Evolutionary conservation across 1,140 invertebrate species (phyloP), one percentile per base, ranked within the genome.

Genomic region (Procambarus virginalis): DNA sequence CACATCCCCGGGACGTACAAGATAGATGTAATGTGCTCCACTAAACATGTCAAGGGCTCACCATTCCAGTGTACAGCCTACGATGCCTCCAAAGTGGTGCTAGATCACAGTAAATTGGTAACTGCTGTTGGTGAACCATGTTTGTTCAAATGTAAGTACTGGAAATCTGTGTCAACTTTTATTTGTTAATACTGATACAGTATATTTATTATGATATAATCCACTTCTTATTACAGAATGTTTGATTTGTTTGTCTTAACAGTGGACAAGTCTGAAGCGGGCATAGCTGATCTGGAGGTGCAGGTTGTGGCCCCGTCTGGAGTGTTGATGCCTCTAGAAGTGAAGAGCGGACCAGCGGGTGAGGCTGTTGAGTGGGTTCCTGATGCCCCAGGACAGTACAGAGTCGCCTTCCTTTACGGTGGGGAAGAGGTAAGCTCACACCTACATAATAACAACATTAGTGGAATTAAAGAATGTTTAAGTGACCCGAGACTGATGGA

Each of bases 31-130:
- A 95, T 98, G 17, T 98, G 98, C 94, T 96, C 97, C 91, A 97
- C 98, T 0, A 97, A 98, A 93, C 96, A 97, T 22, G 96, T 99
- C 34, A 95, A 96, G n/a, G 98, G 98, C 34, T 99, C 98, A 92
- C 99, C 99, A 22, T 99, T 98, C 94, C 97, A 96, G 88, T 99
- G 98, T 93, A 97, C 99, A 94, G 97, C 98, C 1, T 99, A 98
- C 93, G 98, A 99, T 94, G 96, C 98, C 14, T 96, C 95, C 70
- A 97, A 96, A 94, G 95, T 96, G 70, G 92, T 93, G 22, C 93
- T 96, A 45, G 94, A 95, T 88, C 91, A 93, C 86, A 93, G 93
- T n/a, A 93, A 93, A 90, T 92, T 92, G n/a, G 92, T 92, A 6
- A 93, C 91, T 45, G 93, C 93, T 84, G 92, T 93, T 20, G 93